Evolutionary conservation across 2,797 vertebrate species (phyloP).

Genomic region (Cryptoprocta ferox): DNA sequence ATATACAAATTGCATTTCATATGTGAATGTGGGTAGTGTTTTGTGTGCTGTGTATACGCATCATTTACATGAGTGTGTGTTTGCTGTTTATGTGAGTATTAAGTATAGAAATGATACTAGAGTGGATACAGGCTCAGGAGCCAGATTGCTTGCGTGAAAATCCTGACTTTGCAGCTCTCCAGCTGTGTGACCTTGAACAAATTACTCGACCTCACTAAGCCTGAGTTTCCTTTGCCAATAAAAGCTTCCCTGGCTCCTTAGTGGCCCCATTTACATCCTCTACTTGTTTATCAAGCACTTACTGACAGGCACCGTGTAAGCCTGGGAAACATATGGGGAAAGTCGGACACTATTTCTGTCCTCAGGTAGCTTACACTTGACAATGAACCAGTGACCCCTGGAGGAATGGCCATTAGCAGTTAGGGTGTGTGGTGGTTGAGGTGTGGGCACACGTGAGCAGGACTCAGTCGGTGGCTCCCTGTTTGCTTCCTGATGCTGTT

Average conservation of each 20-base stretch:
- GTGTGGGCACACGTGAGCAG: too few species aligned
- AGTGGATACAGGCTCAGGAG: background rate
- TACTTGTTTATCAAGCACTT: background rate
- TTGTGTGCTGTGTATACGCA: background rate
- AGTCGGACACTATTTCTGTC: background rate
- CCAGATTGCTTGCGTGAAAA: background rate
- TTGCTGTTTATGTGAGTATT: background rate
- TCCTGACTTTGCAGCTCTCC: background rate
- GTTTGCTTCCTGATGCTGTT: background rate
- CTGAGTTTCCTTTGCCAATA: background rate
- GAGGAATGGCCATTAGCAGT: background rate
- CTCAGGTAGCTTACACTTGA: background rate
- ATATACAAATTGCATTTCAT: background rate
- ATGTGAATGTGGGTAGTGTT: background rate
- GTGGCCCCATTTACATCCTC: background rate
- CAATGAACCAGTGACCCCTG: background rate
- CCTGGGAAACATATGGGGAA: background rate
- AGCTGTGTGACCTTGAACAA: background rate
- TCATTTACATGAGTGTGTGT: background rate
- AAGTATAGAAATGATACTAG: background rate
- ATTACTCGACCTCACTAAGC: background rate
- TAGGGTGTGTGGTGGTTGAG: background rate
- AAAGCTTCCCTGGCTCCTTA: background rate
- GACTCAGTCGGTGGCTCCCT: background rate
- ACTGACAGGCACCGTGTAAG: background rate